Evolutionary conservation across 2,113 vertebrate species (phyloP).

Genomic region (Nerophis lumbriciformis): DNA sequence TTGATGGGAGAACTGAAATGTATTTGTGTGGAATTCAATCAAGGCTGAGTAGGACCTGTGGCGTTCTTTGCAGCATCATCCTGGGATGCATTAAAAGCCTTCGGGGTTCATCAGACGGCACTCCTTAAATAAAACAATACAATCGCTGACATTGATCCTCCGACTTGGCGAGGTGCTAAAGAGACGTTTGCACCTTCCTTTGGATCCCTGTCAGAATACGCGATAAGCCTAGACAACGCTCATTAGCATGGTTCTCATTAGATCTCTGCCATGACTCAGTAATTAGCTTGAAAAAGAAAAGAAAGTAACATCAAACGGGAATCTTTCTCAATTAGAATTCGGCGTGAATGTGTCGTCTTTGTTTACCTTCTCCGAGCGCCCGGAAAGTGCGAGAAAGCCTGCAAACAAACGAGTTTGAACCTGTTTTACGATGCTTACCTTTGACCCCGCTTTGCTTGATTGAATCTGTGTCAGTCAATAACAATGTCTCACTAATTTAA

Average conservation of each 20-base stretch:
- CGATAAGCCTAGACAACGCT: conserved; percentile 66
- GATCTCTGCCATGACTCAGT: conserved; percentile 52
- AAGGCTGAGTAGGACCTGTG: not conserved
- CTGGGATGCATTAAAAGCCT: not conserved
- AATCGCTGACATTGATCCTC: conserved; percentile 16
- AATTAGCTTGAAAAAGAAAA: conserved; percentile 61
- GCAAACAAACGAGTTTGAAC: no score
- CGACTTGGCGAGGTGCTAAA: conserved; percentile 24
- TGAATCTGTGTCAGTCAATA: no score
- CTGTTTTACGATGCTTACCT: no score
- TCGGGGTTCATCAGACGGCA: not conserved
- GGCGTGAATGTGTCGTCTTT: conserved; percentile 52
- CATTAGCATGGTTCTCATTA: conserved; percentile 73
- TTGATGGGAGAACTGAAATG: not conserved
- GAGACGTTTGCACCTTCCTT: conserved; percentile 41
- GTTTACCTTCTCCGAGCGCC: conserved; percentile 26
- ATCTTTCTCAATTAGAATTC: conserved; percentile 62
- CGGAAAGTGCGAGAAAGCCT: no score
- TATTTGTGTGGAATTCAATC: not conserved
- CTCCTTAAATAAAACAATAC: conserved; percentile 36
- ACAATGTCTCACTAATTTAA: no score
- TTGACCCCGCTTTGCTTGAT: no score
- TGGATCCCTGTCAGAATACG: conserved; percentile 57
- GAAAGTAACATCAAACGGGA: conserved; percentile 68
- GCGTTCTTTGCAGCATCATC: not conserved